These are phyloP conservation scores for Ceryle rudis DNA, from an alignment of 2,797 vertebrate genomes.

Conservation along the genomic window DNA sequence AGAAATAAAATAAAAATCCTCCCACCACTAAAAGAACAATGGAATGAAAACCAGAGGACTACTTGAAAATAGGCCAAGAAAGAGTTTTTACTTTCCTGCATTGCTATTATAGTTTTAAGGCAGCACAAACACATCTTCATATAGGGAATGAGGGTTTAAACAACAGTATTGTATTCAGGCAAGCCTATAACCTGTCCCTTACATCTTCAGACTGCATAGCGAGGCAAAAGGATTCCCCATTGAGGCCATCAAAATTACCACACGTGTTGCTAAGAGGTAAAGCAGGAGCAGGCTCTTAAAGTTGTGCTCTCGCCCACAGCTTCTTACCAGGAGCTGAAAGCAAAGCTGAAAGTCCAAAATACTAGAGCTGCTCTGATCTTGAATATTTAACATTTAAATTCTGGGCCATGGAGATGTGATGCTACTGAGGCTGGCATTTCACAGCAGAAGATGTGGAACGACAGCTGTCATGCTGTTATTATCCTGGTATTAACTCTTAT, in stretches of 20 bases:
- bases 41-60: not conserved
- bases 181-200: not conserved
- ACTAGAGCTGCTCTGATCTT: not conserved
- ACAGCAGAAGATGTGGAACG: not conserved
- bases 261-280: not conserved
- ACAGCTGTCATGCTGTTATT: not conserved
- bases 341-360: not conserved
- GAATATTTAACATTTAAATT: not conserved
- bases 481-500: not conserved
- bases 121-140: not conserved
- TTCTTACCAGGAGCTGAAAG: not conserved
- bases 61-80: not conserved
- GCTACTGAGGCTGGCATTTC: not conserved
- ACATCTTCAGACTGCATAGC: not conserved
- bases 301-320: not conserved
- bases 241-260: not conserved
- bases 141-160: not conserved
- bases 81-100: not conserved
- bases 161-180: not conserved
- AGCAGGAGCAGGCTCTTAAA: not conserved
- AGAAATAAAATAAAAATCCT: not conserved
- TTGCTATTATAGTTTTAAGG: not conserved
- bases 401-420: not conserved
- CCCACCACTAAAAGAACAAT: not conserved
- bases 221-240: not conserved